Base-by-base conservation (phyloP, 2,113 vertebrate species). In the Andinoacara biseriatus region DNA sequence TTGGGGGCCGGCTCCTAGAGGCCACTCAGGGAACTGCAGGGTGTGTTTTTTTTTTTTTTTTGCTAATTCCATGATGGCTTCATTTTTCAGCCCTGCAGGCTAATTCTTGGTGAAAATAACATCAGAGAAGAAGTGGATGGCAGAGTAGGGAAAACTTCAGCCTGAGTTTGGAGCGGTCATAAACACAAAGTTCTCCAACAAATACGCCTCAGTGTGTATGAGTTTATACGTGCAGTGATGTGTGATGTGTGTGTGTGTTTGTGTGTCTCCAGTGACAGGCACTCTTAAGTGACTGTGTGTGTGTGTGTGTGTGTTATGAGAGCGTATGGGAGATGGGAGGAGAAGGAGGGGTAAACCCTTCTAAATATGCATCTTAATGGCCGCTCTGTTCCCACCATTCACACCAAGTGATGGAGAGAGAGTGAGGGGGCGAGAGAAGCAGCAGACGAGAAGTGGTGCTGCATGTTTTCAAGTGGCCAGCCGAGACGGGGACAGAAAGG, bases 281-380 rank as follows among this genome's bases (percentile, higher is more conserved):
- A 80, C 87, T 87, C 86, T 92, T 85, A 90, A 33, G 88, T 88
- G 88, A 90, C 87, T 87, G 72, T 89, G 78, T 91, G 88, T 84
- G 90, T 89, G 87, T 87, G 72, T 89, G 78, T 91, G 88, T 84
- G 90, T 89, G 87, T 91, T 89, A 89, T 82, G 80, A 87, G 86
- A 82, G 90, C 60, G 79, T 61, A 85, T 52, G 74, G 86, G 78
- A 80, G 90, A 86, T 65, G 89, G 87, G 74, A 61, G 61, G 82
- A 59, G 86, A 18, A 79, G 86, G 84, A 17, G 83, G 86, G 67
- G 80, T 49, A 24, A 76, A 59, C 82, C 85, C 90, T 88, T 88
- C 86, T 93, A 91, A 93, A 94, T 91, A 90, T 91, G 93, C 92
- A 94, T 91, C 57, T 54, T 92, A 84, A 82, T 94, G 90, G 94